These are phyloP conservation scores for Pangasius djambal DNA, from an alignment of 2,797 vertebrate species.

Conservation along the genomic window DNA sequence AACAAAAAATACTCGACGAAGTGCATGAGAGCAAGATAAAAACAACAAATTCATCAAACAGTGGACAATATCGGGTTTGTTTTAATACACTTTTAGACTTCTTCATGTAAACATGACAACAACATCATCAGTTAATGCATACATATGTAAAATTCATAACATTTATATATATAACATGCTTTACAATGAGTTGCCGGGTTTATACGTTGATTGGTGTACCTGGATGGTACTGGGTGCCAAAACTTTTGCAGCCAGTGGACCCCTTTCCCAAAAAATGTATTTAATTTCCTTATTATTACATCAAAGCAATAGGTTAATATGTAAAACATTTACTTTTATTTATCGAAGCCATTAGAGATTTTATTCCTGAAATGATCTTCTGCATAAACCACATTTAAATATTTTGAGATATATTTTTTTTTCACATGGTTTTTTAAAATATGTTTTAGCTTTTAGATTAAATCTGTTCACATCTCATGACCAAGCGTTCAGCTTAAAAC, in stretches of 20 bases:
- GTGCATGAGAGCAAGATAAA: neutral
- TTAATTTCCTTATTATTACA: neutral
- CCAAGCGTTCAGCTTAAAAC: neutral
- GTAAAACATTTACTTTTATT: neutral
- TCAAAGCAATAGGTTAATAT: no score
- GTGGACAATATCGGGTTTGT: neutral
- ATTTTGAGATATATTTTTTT: neutral
- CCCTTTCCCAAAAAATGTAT: neutral
- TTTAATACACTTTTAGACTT: neutral
- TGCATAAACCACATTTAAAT: neutral
- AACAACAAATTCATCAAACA: neutral
- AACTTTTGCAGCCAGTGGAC: neutral
- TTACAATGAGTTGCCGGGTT: neutral
- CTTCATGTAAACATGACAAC: neutral
- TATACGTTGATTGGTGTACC: neutral
- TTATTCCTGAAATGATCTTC: neutral
- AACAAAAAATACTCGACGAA: conserved; percentile 1
- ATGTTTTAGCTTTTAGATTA: neutral
- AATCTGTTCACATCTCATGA: neutral
- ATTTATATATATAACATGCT: neutral
- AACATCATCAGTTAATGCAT: neutral
- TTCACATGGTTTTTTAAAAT: neutral
- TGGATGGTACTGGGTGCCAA: neutral
- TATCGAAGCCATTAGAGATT: neutral
- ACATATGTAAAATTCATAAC: neutral